Conservation (phyloP, 2,797 vertebrate genomes). For the Urophycis tenuis region DNA sequence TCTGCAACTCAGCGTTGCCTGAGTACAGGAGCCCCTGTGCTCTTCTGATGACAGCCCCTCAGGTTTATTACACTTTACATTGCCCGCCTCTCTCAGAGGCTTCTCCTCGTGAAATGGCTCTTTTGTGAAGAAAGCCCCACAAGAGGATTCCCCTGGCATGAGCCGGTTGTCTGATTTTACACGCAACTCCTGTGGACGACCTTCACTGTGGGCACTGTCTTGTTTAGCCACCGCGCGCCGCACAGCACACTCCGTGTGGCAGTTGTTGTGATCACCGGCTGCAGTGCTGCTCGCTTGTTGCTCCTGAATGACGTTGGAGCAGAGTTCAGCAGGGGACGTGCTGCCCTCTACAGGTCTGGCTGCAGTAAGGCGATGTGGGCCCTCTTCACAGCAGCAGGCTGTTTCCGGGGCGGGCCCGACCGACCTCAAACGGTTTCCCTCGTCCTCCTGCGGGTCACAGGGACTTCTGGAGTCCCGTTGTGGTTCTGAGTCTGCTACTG, state of each 20-base stretch:
- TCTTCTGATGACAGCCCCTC: slow-evolving; percentile 7
- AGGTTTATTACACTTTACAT: neutral
- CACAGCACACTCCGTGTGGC: slow-evolving; percentile 11
- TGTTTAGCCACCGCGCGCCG: neutral
- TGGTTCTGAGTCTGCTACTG: neutral
- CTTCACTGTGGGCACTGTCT: slow-evolving; percentile 9
- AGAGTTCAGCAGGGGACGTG: slow-evolving; percentile 8
- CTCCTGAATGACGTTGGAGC: neutral
- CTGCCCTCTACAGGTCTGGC: slow-evolving; percentile 42
- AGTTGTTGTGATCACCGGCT: neutral
- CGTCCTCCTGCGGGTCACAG: neutral
- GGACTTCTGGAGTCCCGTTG: neutral
- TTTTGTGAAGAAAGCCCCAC: neutral
- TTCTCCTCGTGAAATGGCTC: slow-evolving; percentile 8
- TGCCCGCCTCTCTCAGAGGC: slow-evolving; percentile 4
- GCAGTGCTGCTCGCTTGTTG: neutral
- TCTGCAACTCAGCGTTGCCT: slow-evolving; percentile 7
- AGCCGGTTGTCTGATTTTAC: neutral
- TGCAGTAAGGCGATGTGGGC: slow-evolving; percentile 12
- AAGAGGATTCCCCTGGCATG: slow-evolving; percentile 5
- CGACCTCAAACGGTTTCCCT: neutral
- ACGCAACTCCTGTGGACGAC: slow-evolving; percentile 7
- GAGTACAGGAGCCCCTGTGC: neutral
- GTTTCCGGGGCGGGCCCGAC: neutral
- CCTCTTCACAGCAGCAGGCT: slow-evolving; percentile 1